phyloP scores from a whole-genome alignment of 2,888 invertebrate species.

The Drosophila eohydei region DNA sequence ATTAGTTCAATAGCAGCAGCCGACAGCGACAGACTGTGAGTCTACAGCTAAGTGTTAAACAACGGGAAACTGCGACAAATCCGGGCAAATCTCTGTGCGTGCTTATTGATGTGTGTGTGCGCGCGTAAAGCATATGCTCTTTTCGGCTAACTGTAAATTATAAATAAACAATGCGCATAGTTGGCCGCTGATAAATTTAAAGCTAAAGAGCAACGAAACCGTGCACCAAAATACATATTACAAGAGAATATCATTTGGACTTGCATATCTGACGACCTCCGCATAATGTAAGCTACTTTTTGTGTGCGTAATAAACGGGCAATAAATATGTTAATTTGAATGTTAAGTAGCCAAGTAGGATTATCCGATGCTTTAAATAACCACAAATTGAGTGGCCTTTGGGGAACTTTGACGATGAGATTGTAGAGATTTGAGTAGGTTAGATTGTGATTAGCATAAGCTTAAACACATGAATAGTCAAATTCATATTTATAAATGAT shows the following conservation, averaged over 20 bases:
- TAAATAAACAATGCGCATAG: conserved; percentile 62
- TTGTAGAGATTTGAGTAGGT: not conserved
- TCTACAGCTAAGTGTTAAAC: conserved; percentile 41
- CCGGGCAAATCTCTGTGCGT: conserved; percentile 28
- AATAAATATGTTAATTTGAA: conserved; percentile 43
- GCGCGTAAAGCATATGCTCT: conserved; percentile 48
- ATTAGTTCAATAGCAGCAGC: conserved; percentile 69
- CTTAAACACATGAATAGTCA: too few relatives aligned
- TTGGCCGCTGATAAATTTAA: conserved; percentile 50
- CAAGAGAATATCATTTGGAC: not conserved
- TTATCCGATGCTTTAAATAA: conserved; percentile 3
- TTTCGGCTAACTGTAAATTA: conserved; percentile 48
- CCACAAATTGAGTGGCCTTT: not conserved
- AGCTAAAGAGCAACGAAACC: conserved; percentile 24
- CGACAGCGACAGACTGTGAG: conserved; percentile 50
- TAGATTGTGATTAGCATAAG: not conserved
- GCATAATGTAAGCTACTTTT: conserved; percentile 1
- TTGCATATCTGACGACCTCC: not conserved
- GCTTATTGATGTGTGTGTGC: not conserved
- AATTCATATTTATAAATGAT: too few relatives aligned
- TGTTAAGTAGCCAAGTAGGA: conserved; percentile 8
- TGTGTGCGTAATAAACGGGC: not conserved
- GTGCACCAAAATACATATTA: conserved; percentile 3
- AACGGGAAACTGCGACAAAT: conserved; percentile 45
- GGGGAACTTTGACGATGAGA: not conserved